Conservation (phyloP, 2,888 invertebrate genomes). For the Diogma glabrata region DNA sequence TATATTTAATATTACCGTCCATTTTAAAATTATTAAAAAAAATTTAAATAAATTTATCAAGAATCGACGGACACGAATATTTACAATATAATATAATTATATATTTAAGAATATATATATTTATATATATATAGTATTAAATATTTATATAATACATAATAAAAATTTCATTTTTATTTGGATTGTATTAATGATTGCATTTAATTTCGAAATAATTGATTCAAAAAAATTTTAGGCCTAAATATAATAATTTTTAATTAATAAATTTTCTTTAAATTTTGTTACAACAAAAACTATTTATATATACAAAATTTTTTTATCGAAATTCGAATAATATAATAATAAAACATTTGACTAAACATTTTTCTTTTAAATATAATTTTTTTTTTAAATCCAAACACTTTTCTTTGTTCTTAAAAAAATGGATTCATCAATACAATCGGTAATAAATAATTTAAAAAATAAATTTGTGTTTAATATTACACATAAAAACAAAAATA, state of each 20-base stretch:
- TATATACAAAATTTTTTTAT: conserved; percentile 5
- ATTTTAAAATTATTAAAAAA: conserved; percentile 1
- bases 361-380: conserved; percentile 1
- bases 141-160: conserved; percentile 4
- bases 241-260: conserved; percentile 6
- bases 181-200: conserved; percentile 8
- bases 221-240: conserved; percentile 7
- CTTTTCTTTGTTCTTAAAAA: too few relatives aligned
- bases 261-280: conserved; percentile 6
- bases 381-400: conserved; percentile 2
- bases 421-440: conserved; percentile 7
- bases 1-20: conserved; percentile 1
- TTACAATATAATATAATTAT: conserved; percentile 8
- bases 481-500: conserved; percentile 4
- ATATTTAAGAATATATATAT: conserved; percentile 5
- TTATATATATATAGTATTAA: background rate
- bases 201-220: background rate
- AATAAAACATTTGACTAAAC: conserved; percentile 6
- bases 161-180: background rate
- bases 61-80: conserved; percentile 10
- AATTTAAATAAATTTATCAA: background rate
- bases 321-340: too few relatives aligned
- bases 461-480: conserved; percentile 4
- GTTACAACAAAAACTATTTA: conserved; percentile 4
- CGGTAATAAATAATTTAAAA: conserved; percentile 5